phyloP scores from a whole-genome alignment of 2,797 vertebrate species.

The Macrochelys suwanniensis region DNA sequence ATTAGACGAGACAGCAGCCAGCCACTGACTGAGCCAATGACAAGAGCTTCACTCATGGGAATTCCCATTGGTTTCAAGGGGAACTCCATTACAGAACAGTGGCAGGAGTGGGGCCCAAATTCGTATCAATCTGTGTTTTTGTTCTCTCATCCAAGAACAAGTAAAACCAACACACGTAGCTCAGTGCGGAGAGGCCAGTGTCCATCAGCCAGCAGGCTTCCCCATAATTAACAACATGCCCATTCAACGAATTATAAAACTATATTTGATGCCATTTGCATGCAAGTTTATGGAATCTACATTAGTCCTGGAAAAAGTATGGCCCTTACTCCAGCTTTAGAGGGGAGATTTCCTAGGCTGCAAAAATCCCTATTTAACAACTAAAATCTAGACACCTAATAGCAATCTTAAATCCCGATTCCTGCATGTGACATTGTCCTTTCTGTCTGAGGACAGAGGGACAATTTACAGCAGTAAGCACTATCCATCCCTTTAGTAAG shows the following conservation, averaged over 20 bases:
- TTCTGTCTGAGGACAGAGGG: not conserved
- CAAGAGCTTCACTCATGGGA: constrained; percentile 18
- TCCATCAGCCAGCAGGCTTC: not conserved
- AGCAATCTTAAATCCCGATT: not conserved
- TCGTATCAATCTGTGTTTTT: not conserved
- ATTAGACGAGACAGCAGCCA: not conserved
- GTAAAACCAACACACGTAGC: constrained; percentile 9
- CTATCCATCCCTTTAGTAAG: not conserved
- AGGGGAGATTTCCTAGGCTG: not conserved
- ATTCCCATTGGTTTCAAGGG: constrained; percentile 14
- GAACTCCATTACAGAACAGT: not conserved
- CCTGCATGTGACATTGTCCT: accelerated
- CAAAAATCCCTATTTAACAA: not conserved
- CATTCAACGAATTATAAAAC: not conserved
- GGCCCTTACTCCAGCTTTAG: not conserved
- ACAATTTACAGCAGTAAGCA: not conserved
- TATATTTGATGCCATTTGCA: not conserved
- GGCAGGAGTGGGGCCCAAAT: not conserved
- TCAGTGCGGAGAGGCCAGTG: not conserved
- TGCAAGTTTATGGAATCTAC: not conserved
- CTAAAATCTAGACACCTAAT: not conserved
- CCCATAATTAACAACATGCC: not conserved
- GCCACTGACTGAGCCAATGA: not conserved
- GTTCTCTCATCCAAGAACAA: constrained; percentile 35
- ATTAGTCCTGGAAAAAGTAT: not conserved